Evolutionary conservation across 2,113 vertebrate species (phyloP).

Genomic region (Onychorhynchus coronatus): DNA sequence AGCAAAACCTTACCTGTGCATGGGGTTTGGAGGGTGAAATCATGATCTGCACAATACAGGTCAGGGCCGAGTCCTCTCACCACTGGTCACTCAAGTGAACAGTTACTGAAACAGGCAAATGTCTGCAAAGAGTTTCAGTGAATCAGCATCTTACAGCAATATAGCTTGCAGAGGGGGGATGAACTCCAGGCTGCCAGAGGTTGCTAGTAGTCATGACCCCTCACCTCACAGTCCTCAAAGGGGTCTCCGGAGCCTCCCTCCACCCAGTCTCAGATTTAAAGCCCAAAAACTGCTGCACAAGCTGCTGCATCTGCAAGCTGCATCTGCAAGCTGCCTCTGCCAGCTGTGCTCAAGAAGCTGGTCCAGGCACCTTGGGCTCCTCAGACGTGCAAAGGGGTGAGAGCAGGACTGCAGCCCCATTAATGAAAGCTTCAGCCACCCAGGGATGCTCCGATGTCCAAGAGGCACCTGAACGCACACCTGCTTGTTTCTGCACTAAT

Average conservation of each 20-base stretch:
- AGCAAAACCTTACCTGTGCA: neutral
- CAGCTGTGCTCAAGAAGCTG: accelerated
- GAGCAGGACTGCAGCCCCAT: neutral
- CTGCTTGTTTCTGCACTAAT: neutral
- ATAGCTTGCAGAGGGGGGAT: neutral
- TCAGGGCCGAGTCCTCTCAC: neutral
- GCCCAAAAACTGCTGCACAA: neutral
- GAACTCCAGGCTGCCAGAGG: neutral
- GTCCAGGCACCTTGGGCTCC: neutral
- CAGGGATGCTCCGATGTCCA: accelerated
- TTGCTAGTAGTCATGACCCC: accelerated
- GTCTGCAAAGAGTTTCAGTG: neutral
- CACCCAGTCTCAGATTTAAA: neutral
- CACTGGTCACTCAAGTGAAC: neutral
- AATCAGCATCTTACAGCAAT: neutral
- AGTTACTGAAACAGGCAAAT: neutral
- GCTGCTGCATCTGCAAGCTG: neutral
- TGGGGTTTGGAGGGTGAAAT: neutral
- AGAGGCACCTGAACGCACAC: neutral
- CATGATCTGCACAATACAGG: neutral
- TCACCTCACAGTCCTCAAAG: neutral
- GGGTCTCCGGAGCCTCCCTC: neutral
- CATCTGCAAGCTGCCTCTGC: neutral
- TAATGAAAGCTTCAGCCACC: neutral
- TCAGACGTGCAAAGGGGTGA: neutral